Conservation (phyloP, 2,113 vertebrate genomes). For the Myotis davidii region DNA sequence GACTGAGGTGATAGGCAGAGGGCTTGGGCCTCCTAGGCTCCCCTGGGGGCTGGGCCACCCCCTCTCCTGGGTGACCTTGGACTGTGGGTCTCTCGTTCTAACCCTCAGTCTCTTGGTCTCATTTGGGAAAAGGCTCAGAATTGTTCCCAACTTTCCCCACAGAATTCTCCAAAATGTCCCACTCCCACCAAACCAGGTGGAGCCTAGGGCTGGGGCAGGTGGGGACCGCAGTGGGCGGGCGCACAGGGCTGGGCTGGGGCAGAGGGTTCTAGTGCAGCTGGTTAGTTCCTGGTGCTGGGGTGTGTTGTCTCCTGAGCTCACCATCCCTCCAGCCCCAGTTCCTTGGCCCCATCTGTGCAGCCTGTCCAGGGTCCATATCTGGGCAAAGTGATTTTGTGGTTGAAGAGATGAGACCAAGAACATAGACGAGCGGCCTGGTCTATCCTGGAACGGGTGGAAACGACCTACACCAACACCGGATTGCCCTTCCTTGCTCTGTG, state of each 20-base stretch:
- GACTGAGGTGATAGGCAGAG: background rate
- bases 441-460: background rate
- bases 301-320: background rate
- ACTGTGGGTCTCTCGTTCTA: background rate
- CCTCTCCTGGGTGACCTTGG: constrained; percentile 68
- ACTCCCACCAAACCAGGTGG: background rate
- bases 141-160: background rate
- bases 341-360: background rate
- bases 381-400: background rate
- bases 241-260: background rate
- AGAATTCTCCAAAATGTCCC: background rate
- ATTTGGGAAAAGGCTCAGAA: background rate
- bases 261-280: background rate
- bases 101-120: background rate
- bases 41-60: background rate
- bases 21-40: background rate
- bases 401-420: background rate
- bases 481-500: background rate
- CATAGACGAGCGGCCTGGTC: background rate
- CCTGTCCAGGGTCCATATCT: background rate
- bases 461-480: background rate
- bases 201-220: background rate
- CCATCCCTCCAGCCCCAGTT: background rate
- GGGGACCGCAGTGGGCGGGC: background rate
- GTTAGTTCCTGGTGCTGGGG: too few species aligned